Evolutionary conservation across 2,797 vertebrate species (phyloP), one percentile per base, ranked within the genome.

Genomic region (Rhinella marina): DNA sequence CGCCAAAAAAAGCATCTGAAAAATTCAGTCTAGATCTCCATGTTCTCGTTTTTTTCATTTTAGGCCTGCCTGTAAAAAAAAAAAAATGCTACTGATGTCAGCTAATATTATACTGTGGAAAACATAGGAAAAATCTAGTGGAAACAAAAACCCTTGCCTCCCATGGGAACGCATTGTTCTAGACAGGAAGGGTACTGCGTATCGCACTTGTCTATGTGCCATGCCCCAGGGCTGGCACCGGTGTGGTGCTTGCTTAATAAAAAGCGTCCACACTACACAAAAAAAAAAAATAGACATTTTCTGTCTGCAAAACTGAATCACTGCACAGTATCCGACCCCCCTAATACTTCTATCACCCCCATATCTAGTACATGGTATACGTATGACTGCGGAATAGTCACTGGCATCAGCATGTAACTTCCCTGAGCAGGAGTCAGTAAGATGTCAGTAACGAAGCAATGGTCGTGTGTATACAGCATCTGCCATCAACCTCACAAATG

Each of bases 121-220:
- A 14, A 12, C 48, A 72, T 10, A 50, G 17, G 6, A 64, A 75
- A 41, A 57, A 16, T 73, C 32, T 73, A 19, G 48, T 50, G 21
- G 41, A 75, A 75, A n/a, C n/a, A n/a, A 50, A 73, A 73, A 9
- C 7, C 5, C 19, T 11, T 14, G 17, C 16, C 14, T n/a, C 61
- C 68, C 68, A 64, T 54, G 79, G 86, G 86, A 81, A 32, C 29
- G 23, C 57, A 87, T 87, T 87, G 78, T 87, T 75, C 27, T 61
- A 52, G 19, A 75, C 86, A 87, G 79, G 68, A 81, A 82, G 19
- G 14, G 56, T 27, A 27, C 64, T 23, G 41, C 17, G 2, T 19
- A 76, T 17, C 23, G 3, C n/a, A 59, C 32, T 27, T 29, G 57
- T 61, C 59, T 25, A n/a, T 76, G 70, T 48, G 48, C 83, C 56